These are phyloP conservation scores for Leuctra nigra DNA, from an alignment of 2,888 invertebrate genomes.

Conservation along the genomic window DNA sequence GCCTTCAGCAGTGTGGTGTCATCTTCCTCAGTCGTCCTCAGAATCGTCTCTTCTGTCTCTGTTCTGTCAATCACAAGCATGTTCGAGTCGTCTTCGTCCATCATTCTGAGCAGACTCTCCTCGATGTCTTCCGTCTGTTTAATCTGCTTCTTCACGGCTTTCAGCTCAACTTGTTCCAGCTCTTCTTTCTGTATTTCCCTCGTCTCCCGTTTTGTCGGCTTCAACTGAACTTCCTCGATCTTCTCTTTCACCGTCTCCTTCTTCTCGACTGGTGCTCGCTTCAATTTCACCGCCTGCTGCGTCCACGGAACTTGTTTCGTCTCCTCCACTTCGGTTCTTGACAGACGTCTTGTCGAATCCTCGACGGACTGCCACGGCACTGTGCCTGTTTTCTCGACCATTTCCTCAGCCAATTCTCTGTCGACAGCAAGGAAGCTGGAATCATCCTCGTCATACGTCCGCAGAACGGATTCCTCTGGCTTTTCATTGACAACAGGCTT, in stretches of 20 bases:
- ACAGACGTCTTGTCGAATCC: not conserved
- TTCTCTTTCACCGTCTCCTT: conserved; percentile 23
- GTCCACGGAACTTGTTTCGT: conserved; percentile 25
- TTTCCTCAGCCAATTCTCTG: conserved; percentile 15
- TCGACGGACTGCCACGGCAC: conserved; percentile 4
- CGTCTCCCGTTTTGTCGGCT: conserved; percentile 22
- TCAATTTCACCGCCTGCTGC: conserved; percentile 24
- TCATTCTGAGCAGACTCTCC: not conserved
- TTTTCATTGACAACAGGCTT: conserved; percentile 20
- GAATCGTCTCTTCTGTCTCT: conserved; percentile 11
- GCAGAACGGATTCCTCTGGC: not conserved
- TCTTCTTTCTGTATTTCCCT: conserved; percentile 22
- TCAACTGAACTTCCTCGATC: conserved; percentile 27
- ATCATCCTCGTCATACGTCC: conserved; percentile 26
- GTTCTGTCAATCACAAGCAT: conserved; percentile 3
- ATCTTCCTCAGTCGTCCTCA: conserved; percentile 20
- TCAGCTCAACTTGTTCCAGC: conserved; percentile 19
- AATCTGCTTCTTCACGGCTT: conserved; percentile 9
- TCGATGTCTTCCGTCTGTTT: conserved; percentile 17
- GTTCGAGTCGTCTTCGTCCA: conserved; percentile 10
- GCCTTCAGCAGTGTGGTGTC: conserved; percentile 17
- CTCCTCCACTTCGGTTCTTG: conserved; percentile 15
- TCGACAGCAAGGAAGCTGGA: conserved; percentile 16
- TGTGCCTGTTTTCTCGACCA: not conserved
- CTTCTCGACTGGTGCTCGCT: conserved; percentile 22